Evolutionary conservation across 2,113 vertebrate species (phyloP).

Genomic region (Tragelaphus buxtoni): DNA sequence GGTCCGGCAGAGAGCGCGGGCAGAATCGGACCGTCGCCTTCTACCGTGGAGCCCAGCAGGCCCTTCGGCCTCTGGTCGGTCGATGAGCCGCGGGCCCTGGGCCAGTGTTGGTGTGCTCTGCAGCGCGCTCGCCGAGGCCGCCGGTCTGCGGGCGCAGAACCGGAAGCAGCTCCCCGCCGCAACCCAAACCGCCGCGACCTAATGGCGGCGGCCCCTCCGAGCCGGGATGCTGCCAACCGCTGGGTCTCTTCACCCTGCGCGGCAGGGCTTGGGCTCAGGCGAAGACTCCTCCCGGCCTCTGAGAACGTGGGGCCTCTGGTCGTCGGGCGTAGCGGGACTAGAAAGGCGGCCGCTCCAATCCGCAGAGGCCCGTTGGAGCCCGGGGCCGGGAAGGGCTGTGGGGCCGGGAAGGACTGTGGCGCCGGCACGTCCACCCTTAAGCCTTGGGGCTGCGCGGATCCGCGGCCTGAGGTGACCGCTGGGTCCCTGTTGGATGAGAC

Average conservation of each 20-base stretch:
- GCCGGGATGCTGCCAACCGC: accelerated
- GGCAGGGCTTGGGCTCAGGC: neutral
- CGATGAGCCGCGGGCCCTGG: accelerated
- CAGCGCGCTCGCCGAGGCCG: neutral
- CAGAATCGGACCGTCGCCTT: neutral
- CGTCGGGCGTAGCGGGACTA: neutral
- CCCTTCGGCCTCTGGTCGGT: neutral
- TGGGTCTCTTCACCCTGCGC: neutral
- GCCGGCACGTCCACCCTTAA: neutral
- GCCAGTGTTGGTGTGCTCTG: neutral
- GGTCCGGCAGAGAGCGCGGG: neutral
- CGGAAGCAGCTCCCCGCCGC: neutral
- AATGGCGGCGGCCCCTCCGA: neutral
- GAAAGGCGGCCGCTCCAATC: neutral
- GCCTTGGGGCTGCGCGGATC: neutral
- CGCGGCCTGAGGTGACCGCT: neutral
- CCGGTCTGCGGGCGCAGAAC: neutral
- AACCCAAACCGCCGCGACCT: neutral
- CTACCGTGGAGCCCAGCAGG: neutral
- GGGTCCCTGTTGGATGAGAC: accelerated
- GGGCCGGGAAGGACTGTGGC: accelerated
- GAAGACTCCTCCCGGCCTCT: neutral
- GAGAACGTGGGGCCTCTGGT: neutral
- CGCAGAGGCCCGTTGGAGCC: accelerated
- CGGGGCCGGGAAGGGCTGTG: accelerated